Evolutionary conservation across 2,797 vertebrate species (phyloP), one percentile per base, ranked within the genome.

Genomic region (Lutra lutra): DNA sequence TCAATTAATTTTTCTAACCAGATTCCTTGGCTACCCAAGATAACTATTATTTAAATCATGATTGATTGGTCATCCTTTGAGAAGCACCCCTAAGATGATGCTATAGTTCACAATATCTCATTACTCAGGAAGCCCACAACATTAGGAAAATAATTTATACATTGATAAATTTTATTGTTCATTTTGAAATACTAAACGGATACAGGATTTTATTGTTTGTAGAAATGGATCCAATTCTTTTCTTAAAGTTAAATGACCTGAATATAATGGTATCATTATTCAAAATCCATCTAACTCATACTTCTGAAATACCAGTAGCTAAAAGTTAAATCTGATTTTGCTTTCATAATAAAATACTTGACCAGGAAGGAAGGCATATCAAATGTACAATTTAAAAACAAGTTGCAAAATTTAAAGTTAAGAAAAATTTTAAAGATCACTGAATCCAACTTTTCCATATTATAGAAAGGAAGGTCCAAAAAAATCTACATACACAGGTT

Each of bases 151-250:
- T 97, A 97, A 97, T 95, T 98, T 97, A 97, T 68, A 51, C 4
- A 5, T 18, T 91, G 84, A 95, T 23, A 86, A 54, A n/a, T 7
- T 54, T 3, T 10, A 70, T 11, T 86, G 46, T 96, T 97, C 97
- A 73, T 93, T 96, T 98, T 97, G 80, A 98, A 98, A 97, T 86
- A 92, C 25, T 88, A 82, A 98, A 96, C 27, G 85, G 89, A 92
- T 96, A 84, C 90, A 68, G 94, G 66, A 60, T 89, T 97, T 98
- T 95, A 95, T 91, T 97, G 95, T 97, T 96, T 97, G 94, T 95
- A 97, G 95, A 91, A 97, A 83, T 72, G 54, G 85, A 98, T 98
- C 80, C 86, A 97, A 88, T 75, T 85, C 54, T 97, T 96, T 98
- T 95, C 96, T 96, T 98, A 97, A 98, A 98, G 84, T 91, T 9